These are phyloP conservation scores for Allygus modestus DNA, from an alignment of 2,888 invertebrate species.

Conservation along the genomic window DNA sequence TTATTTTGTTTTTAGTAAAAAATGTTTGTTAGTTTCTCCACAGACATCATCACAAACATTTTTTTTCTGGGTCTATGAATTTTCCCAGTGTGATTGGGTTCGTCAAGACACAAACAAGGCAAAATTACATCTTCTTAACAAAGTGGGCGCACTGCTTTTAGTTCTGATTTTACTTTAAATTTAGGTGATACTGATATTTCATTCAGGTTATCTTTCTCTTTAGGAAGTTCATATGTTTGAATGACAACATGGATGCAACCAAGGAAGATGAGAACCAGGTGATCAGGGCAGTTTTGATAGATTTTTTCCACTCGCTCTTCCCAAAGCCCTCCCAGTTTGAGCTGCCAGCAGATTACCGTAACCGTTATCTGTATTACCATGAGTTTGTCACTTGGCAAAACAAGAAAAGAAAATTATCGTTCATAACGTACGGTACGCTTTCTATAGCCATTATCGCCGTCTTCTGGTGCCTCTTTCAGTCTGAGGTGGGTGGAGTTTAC, in stretches of 20 bases:
- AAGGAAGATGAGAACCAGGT: conserved; percentile 80
- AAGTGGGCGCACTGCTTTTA: no score
- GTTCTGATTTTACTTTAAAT: no score
- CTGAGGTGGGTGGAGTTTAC: conserved; percentile 20
- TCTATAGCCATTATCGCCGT: not conserved
- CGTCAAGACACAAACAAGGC: no score
- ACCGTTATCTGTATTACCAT: conserved; percentile 77
- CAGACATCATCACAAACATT: no score
- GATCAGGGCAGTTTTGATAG: conserved; percentile 83
- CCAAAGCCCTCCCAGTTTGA: conserved; percentile 86
- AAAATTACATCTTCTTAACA: no score
- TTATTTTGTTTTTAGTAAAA: no score
- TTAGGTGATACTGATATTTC: no score
- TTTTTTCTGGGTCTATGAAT: no score
- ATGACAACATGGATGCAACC: conserved; percentile 85
- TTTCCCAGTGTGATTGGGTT: no score
- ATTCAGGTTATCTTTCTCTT: no score
- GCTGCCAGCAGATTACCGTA: conserved; percentile 82
- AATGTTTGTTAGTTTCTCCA: no score
- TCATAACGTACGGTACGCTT: not conserved
- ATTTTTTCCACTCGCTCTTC: conserved; percentile 86
- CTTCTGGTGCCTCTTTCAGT: conserved; percentile 22
- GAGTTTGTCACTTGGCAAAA: conserved; percentile 63
- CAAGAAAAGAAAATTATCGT: conserved; percentile 20
- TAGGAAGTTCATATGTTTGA: conserved; percentile 89